phyloP scores from a whole-genome alignment of 2,113 vertebrate species.

The Cheilinus undulatus region DNA sequence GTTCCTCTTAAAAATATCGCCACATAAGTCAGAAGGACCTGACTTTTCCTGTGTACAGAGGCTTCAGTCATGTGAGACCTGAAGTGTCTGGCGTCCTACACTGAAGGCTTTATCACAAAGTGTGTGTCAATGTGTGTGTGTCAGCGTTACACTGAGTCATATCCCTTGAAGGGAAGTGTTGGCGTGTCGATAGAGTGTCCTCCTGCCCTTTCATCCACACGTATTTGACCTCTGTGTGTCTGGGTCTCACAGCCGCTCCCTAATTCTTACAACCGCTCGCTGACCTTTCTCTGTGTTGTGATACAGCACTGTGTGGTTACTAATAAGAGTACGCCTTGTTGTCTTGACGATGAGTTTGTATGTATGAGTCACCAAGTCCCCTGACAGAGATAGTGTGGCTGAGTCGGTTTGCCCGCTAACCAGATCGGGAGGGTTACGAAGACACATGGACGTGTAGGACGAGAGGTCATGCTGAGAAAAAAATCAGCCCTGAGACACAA shows the following conservation, averaged over 20 bases:
- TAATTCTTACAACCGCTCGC: neutral
- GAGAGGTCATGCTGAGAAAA: slow-evolving; percentile 25
- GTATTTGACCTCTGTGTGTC: slow-evolving; percentile 41
- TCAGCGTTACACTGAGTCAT: slow-evolving; percentile 6
- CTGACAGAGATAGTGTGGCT: slow-evolving; percentile 36
- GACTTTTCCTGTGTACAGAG: slow-evolving; percentile 13
- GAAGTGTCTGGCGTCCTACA: slow-evolving; percentile 7
- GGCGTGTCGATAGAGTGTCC: slow-evolving; percentile 24
- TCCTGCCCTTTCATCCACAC: slow-evolving; percentile 48
- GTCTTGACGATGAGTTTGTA: slow-evolving; percentile 1
- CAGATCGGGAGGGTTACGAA: slow-evolving; percentile 50
- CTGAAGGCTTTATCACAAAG: slow-evolving; percentile 29
- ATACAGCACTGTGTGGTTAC: slow-evolving; percentile 1
- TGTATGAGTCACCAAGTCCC: slow-evolving; percentile 43
- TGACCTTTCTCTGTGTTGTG: slow-evolving; percentile 29
- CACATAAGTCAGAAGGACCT: neutral
- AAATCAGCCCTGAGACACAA: slow-evolving; percentile 15
- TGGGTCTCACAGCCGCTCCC: slow-evolving; percentile 28
- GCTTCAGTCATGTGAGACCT: slow-evolving; percentile 32
- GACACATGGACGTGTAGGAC: slow-evolving; percentile 35
- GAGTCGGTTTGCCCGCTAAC: slow-evolving; percentile 35
- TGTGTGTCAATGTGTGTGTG: slow-evolving; percentile 8
- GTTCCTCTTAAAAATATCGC: neutral
- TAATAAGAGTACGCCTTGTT: slow-evolving; percentile 20
- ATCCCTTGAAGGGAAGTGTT: slow-evolving; percentile 23